Evolutionary conservation across 2,797 vertebrate genomes (phyloP).

Genomic region (Ibycter americanus): DNA sequence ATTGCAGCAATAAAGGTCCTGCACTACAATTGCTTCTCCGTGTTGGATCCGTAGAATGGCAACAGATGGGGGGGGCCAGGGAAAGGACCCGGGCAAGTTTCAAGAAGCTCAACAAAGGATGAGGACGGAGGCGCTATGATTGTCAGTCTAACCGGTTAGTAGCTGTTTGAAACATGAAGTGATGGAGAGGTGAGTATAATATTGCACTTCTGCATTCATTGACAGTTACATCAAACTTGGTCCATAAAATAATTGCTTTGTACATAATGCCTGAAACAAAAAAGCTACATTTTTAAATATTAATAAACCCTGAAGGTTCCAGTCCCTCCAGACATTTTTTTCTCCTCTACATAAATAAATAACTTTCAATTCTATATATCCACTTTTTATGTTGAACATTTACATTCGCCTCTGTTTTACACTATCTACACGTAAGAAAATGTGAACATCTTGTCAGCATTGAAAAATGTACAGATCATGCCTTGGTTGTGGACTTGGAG

Average conservation of each 20-base stretch:
- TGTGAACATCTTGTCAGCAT: conserved; percentile 18
- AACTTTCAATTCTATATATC: conserved; percentile 82
- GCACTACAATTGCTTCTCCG: conserved; percentile 43
- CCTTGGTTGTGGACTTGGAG: conserved; percentile 47
- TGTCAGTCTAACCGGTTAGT: conserved; percentile 79
- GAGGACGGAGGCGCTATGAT: conserved; percentile 76
- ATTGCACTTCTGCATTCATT: conserved; percentile 86
- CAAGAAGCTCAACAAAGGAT: conserved; percentile 37
- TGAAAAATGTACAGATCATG: conserved; percentile 31
- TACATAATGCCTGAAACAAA: conserved; percentile 77
- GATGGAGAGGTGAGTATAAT: conserved; percentile 73
- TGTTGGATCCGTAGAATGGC: conserved; percentile 41
- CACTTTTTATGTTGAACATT: conserved; percentile 81
- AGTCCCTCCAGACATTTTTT: conserved; percentile 65
- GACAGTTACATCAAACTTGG: conserved; percentile 81
- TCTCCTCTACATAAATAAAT: conserved; percentile 89
- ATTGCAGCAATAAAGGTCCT: conserved; percentile 71
- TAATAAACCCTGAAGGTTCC: conserved; percentile 84
- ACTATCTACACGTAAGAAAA: conserved; percentile 84
- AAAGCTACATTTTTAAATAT: conserved; percentile 81
- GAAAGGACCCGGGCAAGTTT: neutral
- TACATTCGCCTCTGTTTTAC: conserved; percentile 79
- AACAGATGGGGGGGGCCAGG: neutral
- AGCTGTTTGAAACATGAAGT: conserved; percentile 34
- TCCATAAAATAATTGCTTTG: conserved; percentile 82